Base-by-base conservation (phyloP, 2,113 vertebrate genomes). In the Elachura formosa region DNA sequence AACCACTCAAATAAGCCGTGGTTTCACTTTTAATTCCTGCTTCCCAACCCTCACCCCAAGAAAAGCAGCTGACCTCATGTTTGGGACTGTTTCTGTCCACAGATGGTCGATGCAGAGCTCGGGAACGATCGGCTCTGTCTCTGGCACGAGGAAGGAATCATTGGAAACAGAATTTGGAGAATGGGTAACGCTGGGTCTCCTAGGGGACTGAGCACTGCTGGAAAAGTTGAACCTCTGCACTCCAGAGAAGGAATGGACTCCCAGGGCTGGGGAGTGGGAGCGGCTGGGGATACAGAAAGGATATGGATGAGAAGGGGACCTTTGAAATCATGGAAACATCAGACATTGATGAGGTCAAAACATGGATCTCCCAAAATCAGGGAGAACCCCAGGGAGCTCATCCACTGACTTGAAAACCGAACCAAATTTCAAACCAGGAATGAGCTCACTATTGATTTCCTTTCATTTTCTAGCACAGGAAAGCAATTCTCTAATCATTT, bases 51-150 rank as follows among this genome's bases (percentile, higher is more conserved):
- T 9, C 19, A n/a, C 4, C 16, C 64, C 96, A 84, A 29, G 11
- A 46, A 21, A 69, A 77, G 20, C 76, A 49, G 13, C 97, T 89
- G 78, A 99, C 99, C 99, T 99, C 77, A 83, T 93, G 88, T 91
- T 98, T 36, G 97, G 84, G 38, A 98, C 23, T 0, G 98, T 84
- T 94, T 99, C 99, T 68, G 98, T 99, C 99, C 99, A 99, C 51
- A 99, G 97, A 89, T 99, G 99, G 82, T 99, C 99, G 77, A 99
- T 98, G 94, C 99, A 99, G 51, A 99, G 98, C 92, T 99, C 98
- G 1, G 99, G 99, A 87, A 99, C 74, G 54, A 99, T 99, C 4
- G 99, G 99, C 80, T 99, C 99, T 3, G 98, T 98, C 96, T 99
- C 99, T 1, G 98, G 98, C 15, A 96, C 41, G 15, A 98, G 93